These are phyloP conservation scores for Miniopterus natalensis DNA, from an alignment of 2,113 vertebrate genomes.

Conservation along the genomic window DNA sequence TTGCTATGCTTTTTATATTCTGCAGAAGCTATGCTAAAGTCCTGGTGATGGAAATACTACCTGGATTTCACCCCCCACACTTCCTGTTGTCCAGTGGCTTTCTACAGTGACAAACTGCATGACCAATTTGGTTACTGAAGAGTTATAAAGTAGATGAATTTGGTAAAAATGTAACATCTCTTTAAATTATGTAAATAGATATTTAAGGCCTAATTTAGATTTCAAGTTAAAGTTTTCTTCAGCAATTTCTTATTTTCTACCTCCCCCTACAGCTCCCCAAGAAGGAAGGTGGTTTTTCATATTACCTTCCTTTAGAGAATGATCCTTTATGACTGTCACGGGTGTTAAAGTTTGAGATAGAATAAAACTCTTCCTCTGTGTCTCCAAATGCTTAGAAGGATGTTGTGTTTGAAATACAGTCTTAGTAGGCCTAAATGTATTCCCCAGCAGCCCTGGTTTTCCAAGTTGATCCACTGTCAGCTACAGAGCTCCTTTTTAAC, in stretches of 20 bases:
- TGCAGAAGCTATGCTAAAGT: not conserved
- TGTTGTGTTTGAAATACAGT: not conserved
- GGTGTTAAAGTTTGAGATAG: not conserved
- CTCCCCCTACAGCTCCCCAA: not conserved
- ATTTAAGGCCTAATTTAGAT: not conserved
- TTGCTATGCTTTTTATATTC: not conserved
- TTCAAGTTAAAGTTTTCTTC: not conserved
- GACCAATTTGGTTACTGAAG: not conserved
- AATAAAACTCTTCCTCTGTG: not conserved
- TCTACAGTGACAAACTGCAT: not conserved
- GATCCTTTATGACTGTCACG: not conserved
- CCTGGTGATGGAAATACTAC: not conserved
- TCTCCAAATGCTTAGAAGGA: not conserved
- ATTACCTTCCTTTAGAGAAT: not conserved
- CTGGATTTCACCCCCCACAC: not conserved
- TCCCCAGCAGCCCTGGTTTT: not conserved
- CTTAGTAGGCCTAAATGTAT: not conserved
- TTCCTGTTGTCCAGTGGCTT: not conserved
- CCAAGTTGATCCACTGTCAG: not conserved
- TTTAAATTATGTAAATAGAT: not conserved
- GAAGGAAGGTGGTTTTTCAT: not conserved
- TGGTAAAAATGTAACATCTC: not conserved
- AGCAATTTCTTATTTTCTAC: not conserved
- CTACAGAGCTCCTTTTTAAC: not conserved
- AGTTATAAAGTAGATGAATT: not conserved